Evolutionary conservation across 2,797 vertebrate genomes (phyloP), one percentile per base, ranked within the genome.

Genomic region (Sebastes nivosus): DNA sequence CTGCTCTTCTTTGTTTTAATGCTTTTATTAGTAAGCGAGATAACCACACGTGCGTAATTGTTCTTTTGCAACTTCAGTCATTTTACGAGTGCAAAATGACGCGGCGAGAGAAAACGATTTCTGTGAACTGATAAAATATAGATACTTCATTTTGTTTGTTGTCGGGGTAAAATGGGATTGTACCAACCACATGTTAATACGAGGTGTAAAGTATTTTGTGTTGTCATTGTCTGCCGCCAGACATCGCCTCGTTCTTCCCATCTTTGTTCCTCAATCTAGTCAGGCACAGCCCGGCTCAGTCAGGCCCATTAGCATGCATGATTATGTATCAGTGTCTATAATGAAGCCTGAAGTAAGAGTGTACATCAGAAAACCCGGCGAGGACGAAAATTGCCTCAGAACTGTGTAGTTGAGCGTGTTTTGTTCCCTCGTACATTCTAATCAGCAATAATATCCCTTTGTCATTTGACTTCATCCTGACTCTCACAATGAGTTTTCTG

Each of bases 281-380:
- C 85, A 87, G 88, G 75, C 79, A 7, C 83, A 81, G 83, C 86
- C 79, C 60, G 64, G 82, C 88, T 88, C 86, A 84, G 80, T 85
- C 88, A 73, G 85, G 73, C 71, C 85, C 90, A 95, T 96, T 95
- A 95, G 93, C 94, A 94, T 95, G 93, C 92, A 94, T 93, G 93
- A 94, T 95, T 94, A 93, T 90, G 88, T 94, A 93, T 95, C 93
- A 82, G 85, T 92, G 85, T 93, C 92, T 90, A 92, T 95, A 95
- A 95, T 94, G 89, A 94, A 94, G 92, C 88, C 92, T 84, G 84
- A 89, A 94, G 91, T 90, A 93, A 93, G 87, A 85, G 88, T 91
- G 92, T 90, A 94, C 90, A 93, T 94, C 92, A 91, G 88, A 92
- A 95, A 93, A 90, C 72, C 80, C 79, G 61, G 79, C 84, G 30